A percentile compares a stretch with the other conserved stretches of the same genome.
Evolutionary conservation across 2,113 vertebrate genomes (phyloP).

Genomic region (Galemys pyrenaicus): DNA sequence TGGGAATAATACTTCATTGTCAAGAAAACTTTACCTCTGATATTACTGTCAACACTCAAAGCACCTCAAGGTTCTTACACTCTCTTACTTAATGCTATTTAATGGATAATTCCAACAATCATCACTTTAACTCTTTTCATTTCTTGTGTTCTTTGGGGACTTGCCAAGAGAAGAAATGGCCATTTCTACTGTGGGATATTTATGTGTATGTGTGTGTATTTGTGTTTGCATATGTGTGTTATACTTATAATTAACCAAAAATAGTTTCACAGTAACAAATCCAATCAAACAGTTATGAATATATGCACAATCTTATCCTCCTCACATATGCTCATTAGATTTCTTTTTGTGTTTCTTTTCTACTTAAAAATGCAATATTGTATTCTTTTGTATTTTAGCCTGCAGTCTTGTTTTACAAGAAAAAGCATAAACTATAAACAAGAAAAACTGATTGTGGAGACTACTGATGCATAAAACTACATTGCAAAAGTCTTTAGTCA

Average conservation of each 20-base stretch:
- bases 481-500: background rate
- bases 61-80: background rate
- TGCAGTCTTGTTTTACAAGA: background rate
- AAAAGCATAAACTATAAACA: background rate
- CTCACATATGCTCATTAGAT: background rate
- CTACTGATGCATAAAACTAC: background rate
- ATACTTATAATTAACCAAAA: background rate
- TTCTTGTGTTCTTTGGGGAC: background rate
- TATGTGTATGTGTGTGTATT: background rate
- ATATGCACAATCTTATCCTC: background rate
- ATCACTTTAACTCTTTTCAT: background rate
- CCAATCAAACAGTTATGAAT: background rate
- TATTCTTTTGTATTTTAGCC: background rate
- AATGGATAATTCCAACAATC: background rate
- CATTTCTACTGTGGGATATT: background rate
- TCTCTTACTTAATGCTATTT: slow-evolving; percentile 13
- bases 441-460: background rate
- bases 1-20: background rate
- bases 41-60: background rate
- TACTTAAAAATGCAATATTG: slow-evolving; percentile 11
- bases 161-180: background rate
- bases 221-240: background rate
- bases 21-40: background rate
- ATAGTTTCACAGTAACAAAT: background rate
- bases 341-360: background rate